These are phyloP conservation scores for Megathymus violae DNA, from an alignment of 1,140 invertebrate species.

Conservation along the genomic window DNA sequence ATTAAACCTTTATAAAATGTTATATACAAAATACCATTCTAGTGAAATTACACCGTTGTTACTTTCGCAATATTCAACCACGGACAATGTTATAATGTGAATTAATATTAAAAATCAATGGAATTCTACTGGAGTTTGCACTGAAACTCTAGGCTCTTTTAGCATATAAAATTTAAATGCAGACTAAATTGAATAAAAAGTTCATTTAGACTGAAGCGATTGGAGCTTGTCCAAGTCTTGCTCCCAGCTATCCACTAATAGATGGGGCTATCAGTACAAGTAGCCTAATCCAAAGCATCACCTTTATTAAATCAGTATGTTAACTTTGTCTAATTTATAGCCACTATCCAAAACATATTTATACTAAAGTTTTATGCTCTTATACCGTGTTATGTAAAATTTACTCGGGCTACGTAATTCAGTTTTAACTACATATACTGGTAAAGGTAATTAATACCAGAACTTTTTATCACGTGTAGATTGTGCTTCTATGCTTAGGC, in stretches of 20 bases:
- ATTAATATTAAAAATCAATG: constrained; percentile 1
- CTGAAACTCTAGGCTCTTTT: constrained; percentile 13
- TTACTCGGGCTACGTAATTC: too few relatives aligned
- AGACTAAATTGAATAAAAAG: constrained; percentile 57
- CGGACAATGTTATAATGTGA: constrained; percentile 1
- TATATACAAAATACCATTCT: too few relatives aligned
- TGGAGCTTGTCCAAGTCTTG: constrained; percentile 65
- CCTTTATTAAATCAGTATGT: constrained; percentile 26
- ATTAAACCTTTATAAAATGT: too few relatives aligned
- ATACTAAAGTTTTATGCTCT: constrained; percentile 11
- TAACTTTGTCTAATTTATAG: constrained; percentile 22
- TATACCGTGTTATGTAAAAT: too few relatives aligned
- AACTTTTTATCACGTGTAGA: too few relatives aligned
- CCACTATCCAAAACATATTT: constrained; percentile 13
- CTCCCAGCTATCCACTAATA: constrained; percentile 58
- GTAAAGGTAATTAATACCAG: too few relatives aligned
- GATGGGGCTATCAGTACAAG: constrained; percentile 52
- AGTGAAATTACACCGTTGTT: too few relatives aligned
- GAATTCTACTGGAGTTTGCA: neutral
- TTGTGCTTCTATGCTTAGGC: too few relatives aligned
- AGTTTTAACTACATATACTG: too few relatives aligned
- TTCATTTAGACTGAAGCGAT: constrained; percentile 56
- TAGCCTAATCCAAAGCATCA: constrained; percentile 40
- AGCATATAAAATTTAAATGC: constrained; percentile 41
- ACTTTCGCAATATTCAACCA: too few relatives aligned